Percentiles rank a stretch among this genome's conserved stretches.
Conservation (phyloP, 2,888 invertebrate species). For the Meiosimyza platycephala region DNA sequence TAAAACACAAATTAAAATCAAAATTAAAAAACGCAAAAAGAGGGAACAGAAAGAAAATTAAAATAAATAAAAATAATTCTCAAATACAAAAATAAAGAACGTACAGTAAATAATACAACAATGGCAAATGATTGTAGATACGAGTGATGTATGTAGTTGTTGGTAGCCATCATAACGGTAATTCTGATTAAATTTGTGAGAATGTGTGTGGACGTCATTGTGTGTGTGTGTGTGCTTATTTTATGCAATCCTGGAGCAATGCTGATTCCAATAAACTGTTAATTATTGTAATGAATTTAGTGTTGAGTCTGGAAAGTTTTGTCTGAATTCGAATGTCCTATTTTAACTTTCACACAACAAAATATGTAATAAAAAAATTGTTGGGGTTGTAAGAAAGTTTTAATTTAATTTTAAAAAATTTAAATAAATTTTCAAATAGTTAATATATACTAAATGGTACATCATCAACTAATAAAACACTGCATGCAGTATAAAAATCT, state of each 20-base stretch:
- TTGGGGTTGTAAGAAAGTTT: too few species aligned
- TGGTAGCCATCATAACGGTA: slow-evolving; percentile 8
- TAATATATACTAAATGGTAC: too few species aligned
- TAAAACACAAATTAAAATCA: slow-evolving; percentile 28
- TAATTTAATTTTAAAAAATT: too few species aligned
- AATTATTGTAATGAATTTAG: not conserved
- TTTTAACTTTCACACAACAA: too few species aligned
- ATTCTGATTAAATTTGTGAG: slow-evolving; percentile 8
- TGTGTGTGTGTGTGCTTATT: not conserved
- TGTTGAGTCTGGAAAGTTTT: too few species aligned
- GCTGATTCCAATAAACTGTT: not conserved
- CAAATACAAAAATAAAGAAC: not conserved
- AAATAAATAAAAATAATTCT: not conserved
- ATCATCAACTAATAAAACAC: too few species aligned
- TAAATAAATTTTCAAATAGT: too few species aligned
- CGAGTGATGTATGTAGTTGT: too few species aligned
- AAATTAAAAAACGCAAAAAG: not conserved
- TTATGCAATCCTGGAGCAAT: not conserved
- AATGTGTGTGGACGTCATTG: not conserved
- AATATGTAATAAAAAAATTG: too few species aligned
- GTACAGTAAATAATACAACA: not conserved
- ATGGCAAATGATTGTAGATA: not conserved
- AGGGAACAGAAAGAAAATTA: not conserved
- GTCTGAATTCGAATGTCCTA: too few species aligned
- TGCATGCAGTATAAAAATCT: too few species aligned